These are phyloP conservation scores for Camponotus floridanus DNA, from an alignment of 1,140 invertebrate species.

Conservation along the genomic window DNA sequence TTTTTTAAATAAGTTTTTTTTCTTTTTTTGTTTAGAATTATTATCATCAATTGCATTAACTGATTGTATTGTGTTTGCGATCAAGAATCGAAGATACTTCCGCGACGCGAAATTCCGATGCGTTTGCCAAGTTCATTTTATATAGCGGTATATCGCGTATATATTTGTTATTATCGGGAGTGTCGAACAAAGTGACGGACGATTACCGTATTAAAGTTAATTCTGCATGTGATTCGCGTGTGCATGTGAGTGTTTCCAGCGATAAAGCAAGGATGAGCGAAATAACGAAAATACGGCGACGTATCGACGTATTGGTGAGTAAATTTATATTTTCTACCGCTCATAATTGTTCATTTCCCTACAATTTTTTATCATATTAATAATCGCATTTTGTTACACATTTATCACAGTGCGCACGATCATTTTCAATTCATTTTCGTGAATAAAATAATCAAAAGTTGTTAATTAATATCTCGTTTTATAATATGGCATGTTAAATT, in stretches of 20 bases:
- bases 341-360: not conserved
- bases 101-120: not conserved
- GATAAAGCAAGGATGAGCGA: not conserved
- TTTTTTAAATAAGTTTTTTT: not conserved
- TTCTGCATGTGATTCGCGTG: not conserved
- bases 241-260: not conserved
- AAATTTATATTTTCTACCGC: not conserved
- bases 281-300: not conserved
- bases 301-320: not conserved
- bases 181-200: not conserved
- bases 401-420: not conserved
- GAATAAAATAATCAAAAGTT: constrained; percentile 20
- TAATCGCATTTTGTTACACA: not conserved
- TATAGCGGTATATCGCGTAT: not conserved
- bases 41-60: not conserved
- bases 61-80: not conserved
- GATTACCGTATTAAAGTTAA: not conserved
- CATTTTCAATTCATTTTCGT: not conserved
- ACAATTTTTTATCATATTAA: not conserved
- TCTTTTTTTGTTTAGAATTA: not conserved
- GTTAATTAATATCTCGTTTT: not conserved
- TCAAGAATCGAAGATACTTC: not conserved
- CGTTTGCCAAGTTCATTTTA: not conserved
- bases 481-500: not conserved
- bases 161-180: not conserved